A percentile compares a stretch with the other conserved stretches of the same genome.
Conservation (phyloP, 2,888 invertebrate species). For the Melipona beecheii region DNA sequence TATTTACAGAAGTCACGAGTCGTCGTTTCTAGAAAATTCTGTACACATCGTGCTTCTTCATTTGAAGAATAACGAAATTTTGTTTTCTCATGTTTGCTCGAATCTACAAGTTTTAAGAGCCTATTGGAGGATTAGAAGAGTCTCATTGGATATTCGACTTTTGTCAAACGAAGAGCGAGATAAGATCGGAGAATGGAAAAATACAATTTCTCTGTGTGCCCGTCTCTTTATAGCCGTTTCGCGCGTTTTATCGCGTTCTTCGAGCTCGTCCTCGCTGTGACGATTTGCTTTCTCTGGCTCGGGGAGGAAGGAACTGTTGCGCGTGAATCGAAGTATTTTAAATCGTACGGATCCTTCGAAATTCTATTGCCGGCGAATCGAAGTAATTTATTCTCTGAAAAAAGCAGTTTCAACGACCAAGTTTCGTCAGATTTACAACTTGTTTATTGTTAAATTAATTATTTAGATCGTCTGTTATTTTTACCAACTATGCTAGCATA, state of each 20-base stretch:
- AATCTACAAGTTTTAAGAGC: not conserved
- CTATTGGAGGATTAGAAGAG: not conserved
- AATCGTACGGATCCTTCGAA: not conserved
- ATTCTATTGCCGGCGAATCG: not conserved
- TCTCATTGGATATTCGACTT: not conserved
- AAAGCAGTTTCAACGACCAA: too few species aligned
- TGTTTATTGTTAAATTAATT: too few species aligned
- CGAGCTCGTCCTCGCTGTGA: not conserved
- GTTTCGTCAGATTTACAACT: too few species aligned
- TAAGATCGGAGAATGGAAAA: not conserved
- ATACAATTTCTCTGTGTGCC: conserved; percentile 16
- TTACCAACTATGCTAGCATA: too few species aligned
- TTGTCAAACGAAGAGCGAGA: not conserved
- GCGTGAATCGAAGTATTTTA: conserved; percentile 3
- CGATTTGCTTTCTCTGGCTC: conserved; percentile 6
- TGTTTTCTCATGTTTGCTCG: not conserved
- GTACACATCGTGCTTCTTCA: too few species aligned
- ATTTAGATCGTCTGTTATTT: too few species aligned
- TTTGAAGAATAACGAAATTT: not conserved
- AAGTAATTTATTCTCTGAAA: not conserved
- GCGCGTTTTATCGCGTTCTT: conserved; percentile 12
- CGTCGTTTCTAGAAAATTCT: too few species aligned
- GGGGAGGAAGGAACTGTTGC: not conserved
- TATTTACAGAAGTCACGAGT: too few species aligned
- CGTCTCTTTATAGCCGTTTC: conserved; percentile 23